Evolutionary conservation across 1,140 invertebrate species (phyloP).

Genomic region (Ctenoplectra terminalis): DNA sequence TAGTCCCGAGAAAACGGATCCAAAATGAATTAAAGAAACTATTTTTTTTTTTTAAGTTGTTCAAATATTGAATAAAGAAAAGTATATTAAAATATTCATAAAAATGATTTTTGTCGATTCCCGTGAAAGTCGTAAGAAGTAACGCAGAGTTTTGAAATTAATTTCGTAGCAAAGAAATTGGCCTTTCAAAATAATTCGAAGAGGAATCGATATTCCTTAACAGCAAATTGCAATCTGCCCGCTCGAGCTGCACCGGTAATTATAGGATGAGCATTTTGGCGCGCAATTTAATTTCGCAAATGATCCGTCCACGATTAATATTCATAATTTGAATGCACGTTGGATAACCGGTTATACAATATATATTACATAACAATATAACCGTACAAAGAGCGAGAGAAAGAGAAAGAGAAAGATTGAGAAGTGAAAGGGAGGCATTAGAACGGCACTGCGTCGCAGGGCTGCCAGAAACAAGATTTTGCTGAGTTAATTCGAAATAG

Average conservation of each 20-base stretch:
- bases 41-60: too few species aligned
- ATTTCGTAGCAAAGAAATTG: neutral
- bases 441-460: slow-evolving; percentile 8
- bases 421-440: slow-evolving; percentile 46
- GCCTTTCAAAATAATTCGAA: too few species aligned
- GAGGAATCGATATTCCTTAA: neutral
- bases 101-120: neutral
- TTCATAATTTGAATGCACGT: slow-evolving; percentile 36
- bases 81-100: too few species aligned
- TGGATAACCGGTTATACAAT: slow-evolving; percentile 50
- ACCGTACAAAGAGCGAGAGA: neutral
- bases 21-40: too few species aligned
- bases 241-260: slow-evolving; percentile 21
- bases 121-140: neutral
- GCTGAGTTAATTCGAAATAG: slow-evolving; percentile 33
- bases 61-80: too few species aligned
- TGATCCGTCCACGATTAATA: slow-evolving; percentile 47
- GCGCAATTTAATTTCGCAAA: slow-evolving; percentile 40
- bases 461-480: slow-evolving; percentile 36
- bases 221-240: slow-evolving; percentile 9
- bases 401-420: slow-evolving; percentile 7
- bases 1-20: too few species aligned
- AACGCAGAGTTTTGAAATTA: neutral
- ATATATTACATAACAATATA: slow-evolving; percentile 41
- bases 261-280: slow-evolving; percentile 10